Evolutionary conservation across 2,113 vertebrate species (phyloP), one percentile per base, ranked within the genome.

Genomic region (Tamias sibiricus): DNA sequence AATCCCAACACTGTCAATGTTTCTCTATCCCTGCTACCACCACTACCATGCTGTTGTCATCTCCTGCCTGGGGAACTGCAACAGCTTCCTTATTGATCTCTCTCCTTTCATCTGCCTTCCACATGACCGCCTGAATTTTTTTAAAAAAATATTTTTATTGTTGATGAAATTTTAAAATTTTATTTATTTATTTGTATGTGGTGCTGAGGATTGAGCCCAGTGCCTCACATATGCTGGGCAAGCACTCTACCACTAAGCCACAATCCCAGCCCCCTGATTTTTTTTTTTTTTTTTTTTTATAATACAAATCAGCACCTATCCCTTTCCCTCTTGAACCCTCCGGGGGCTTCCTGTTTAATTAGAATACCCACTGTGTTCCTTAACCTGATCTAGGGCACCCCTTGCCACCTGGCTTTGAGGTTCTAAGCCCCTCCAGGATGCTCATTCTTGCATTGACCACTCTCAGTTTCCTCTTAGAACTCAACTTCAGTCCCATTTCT

Each of bases 401-500:
- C 54, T 59, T 0, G 0, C 49, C 40, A 22, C 6, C 75, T 79
- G 79, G 42, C 17, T 37, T 81, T 42, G 57, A 9, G 66, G 28
- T 12, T 44, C 40, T 30, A 24, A 87, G 62, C 16, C 40, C 32
- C 44, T 64, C 57, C 42, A 30, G n/a, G 8, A n/a, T n/a, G 17
- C 49, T 84, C 37, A 8, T 30, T 54, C 37, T 69, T 87, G 24
- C 47, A 57, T 42, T 37, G 26, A 62, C 54, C 37, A 13, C 12
- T 40, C 40, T 92, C 87, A 69, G 87, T 79, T 86, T 44, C 22
- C 32, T 57, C 32, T 93, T 69, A 47, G 6, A 72, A 81, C 30
- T 86, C 35, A 57, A 44, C 32, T 76, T 82, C 68, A 76, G 6
- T n/a, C 30, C 82, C 40, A 77, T 94, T 95, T 97, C 93, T 81